These are phyloP conservation scores for Zelleria hepariella DNA, from an alignment of 2,888 invertebrate genomes.

Conservation along the genomic window DNA sequence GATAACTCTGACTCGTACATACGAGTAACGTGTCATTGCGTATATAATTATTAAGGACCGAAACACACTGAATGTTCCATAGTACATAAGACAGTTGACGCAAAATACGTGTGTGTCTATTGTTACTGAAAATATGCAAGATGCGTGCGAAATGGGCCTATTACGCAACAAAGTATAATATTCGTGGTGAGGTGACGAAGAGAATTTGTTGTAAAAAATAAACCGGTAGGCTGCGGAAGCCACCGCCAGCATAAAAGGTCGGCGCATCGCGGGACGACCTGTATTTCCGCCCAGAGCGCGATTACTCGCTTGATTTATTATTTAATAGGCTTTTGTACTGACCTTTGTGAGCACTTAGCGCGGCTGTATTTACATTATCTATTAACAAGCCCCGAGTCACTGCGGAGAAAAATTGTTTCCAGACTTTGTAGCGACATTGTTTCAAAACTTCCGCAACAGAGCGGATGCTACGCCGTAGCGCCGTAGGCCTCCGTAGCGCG, in stretches of 20 bases:
- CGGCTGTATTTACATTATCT: slow-evolving; percentile 36
- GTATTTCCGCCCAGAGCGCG: slow-evolving; percentile 11
- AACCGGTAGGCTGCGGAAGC: not conserved
- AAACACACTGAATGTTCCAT: too few species aligned
- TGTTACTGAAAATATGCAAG: too few species aligned
- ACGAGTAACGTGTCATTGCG: too few species aligned
- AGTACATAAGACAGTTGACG: too few species aligned
- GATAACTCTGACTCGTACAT: too few species aligned
- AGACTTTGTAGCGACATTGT: not conserved
- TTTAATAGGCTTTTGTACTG: slow-evolving; percentile 34
- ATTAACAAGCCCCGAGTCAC: slow-evolving; percentile 13
- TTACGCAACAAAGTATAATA: too few species aligned
- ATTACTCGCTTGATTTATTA: slow-evolving; percentile 45
- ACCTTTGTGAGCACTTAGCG: slow-evolving; percentile 34
- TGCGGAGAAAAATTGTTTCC: not conserved
- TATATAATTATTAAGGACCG: too few species aligned
- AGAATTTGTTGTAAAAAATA: too few species aligned
- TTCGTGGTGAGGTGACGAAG: too few species aligned
- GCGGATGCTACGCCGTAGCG: not conserved
- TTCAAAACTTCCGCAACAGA: not conserved
- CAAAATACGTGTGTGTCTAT: too few species aligned
- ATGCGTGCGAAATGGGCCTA: too few species aligned
- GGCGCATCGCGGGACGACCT: not conserved
- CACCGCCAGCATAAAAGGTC: not conserved
- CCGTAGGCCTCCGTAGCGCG: not conserved